phyloP scores from a whole-genome alignment of 2,113 vertebrate species.

The Bambusicola thoracicus region DNA sequence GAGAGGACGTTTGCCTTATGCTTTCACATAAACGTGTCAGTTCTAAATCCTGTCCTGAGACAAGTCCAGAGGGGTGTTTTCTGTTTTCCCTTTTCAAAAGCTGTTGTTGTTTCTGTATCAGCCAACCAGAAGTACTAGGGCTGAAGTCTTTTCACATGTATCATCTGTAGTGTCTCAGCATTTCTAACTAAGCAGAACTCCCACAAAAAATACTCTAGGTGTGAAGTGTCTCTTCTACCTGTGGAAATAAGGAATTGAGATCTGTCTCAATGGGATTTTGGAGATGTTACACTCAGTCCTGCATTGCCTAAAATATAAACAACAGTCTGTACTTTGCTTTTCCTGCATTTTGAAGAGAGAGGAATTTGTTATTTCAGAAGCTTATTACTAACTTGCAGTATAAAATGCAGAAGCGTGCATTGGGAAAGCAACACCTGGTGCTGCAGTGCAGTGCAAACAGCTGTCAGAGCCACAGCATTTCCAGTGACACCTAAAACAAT shows the following conservation, averaged over 20 bases:
- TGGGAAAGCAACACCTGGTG: not conserved
- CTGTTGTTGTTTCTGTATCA: not conserved
- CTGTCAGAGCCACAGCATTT: not conserved
- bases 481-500: not conserved
- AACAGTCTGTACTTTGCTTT: not conserved
- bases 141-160: not conserved
- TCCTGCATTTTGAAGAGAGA: not conserved
- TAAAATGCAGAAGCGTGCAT: fast-evolving
- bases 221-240: not conserved
- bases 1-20: not conserved
- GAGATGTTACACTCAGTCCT: not conserved
- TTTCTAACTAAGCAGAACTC: not conserved
- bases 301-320: not conserved
- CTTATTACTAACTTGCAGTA: not conserved
- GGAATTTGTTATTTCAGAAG: not conserved
- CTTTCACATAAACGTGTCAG: fast-evolving
- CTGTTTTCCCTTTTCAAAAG: not conserved
- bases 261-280: not conserved
- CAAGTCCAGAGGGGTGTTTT: not conserved
- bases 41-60: not conserved
- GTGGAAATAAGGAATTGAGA: not conserved
- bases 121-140: not conserved
- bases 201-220: not conserved
- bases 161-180: not conserved
- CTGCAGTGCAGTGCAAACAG: not conserved